Evolutionary conservation across 1,140 invertebrate species (phyloP), one percentile per base, ranked within the genome.

Genomic region (Patella vulgata): DNA sequence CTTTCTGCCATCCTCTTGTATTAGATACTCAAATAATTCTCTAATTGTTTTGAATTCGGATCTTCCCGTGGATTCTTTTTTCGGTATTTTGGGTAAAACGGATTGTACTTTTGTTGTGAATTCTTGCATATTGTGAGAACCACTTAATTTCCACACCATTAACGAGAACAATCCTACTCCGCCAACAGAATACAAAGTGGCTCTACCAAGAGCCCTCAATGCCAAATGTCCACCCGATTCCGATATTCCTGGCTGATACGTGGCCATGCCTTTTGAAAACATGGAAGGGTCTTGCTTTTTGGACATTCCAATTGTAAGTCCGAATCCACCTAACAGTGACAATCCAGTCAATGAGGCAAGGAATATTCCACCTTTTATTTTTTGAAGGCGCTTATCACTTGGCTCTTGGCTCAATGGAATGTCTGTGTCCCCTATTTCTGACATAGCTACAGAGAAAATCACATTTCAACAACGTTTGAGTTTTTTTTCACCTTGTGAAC

Each of bases 81-180:
- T 93, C 23, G 91, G 90, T 73, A 95, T 88, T 68, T 80, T 86
- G 27, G 93, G 93, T 66, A 95, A 82, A 14, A 89, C 75, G 6
- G 87, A 71, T 42, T 85, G 82, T 46, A 86, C 72, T 77, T 87
- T 87, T 27, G 73, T 61, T 25, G 85, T 70, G 66, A 88, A 87
- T 68, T 88, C 87, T 63, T 81, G 51, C 30, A 87, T 66, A 88
- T 91, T 88, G 71, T 89, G 88, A 31, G 92, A 93, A 63, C 93
- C 94, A 33, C 93, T 90, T 8, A 94, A 71, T 86, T 96, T 96
- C 92, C 93, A 97, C 58, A 96, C 89, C 12, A 88, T 88, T 84
- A 91, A 95, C 80, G 91, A 93, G 56, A 96, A 84, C 47, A 92
- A 76, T 14, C 92, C 88, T 68, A 93, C 93, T 12, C 94, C 93